A percentile compares a stretch with the other conserved stretches of the same genome.
Evolutionary conservation across 2,797 vertebrate genomes (phyloP).

Genomic region (Momotus momota): DNA sequence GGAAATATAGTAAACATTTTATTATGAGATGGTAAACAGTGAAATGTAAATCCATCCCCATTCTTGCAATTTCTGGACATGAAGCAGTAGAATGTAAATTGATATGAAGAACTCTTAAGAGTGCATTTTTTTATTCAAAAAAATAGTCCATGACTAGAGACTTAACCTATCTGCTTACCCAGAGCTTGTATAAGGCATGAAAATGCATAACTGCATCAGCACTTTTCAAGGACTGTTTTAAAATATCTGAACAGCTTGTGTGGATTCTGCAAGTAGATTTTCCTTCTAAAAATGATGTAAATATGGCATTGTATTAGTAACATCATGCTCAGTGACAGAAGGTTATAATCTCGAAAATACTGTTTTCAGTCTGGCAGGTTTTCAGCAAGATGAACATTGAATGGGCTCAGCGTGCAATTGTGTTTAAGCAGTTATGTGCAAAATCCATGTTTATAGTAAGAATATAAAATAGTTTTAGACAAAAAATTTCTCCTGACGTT

Average conservation of each 20-base stretch:
- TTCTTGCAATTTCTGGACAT: not conserved
- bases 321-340: not conserved
- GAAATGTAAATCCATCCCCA: not conserved
- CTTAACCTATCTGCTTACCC: not conserved
- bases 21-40: conserved; percentile 15
- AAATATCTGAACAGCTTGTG: not conserved
- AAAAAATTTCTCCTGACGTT: not conserved
- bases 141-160: not conserved
- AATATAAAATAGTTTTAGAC: not conserved
- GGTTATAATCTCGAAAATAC: not conserved
- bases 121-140: not conserved
- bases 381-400: not conserved
- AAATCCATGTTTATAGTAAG: not conserved
- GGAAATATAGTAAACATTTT: conserved; percentile 28
- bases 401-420: not conserved
- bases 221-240: not conserved
- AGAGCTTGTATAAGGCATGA: not conserved
- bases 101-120: not conserved
- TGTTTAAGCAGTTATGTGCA: not conserved
- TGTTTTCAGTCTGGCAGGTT: not conserved
- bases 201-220: not conserved
- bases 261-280: not conserved
- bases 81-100: not conserved
- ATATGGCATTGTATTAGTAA: not conserved
- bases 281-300: conserved; percentile 36